A percentile compares a stretch with the other conserved stretches of the same genome.
Evolutionary conservation across 2,797 vertebrate species (phyloP).

Genomic region (Erethizon dorsatum): DNA sequence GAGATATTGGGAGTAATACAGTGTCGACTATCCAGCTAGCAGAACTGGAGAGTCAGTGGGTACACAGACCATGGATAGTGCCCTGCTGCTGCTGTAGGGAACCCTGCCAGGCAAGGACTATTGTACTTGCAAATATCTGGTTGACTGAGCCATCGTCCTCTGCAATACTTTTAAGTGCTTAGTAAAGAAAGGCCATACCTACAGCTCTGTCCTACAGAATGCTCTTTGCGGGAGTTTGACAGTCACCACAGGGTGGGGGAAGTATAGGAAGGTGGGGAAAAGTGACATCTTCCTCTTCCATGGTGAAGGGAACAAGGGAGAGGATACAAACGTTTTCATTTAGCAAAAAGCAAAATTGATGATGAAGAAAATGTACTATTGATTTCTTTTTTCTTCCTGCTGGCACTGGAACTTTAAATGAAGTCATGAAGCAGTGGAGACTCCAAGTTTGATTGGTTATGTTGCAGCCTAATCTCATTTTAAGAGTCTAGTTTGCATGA

Average conservation of each 20-base stretch:
- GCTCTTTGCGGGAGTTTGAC: constrained; percentile 9
- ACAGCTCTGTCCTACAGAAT: background rate
- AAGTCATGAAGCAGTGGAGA: constrained; percentile 76
- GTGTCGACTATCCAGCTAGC: background rate
- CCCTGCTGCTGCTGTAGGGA: background rate
- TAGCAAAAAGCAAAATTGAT: constrained; percentile 84
- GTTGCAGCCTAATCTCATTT: constrained; percentile 72
- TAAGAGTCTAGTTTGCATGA: constrained; percentile 78
- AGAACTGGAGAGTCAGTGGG: background rate
- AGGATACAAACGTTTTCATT: constrained; percentile 79
- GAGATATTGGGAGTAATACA: background rate
- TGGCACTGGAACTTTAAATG: constrained; percentile 77
- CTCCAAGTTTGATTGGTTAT: constrained; percentile 63
- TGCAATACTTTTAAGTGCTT: background rate
- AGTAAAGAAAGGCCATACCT: background rate
- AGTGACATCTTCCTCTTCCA: background rate
- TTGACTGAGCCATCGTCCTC: constrained; percentile 12
- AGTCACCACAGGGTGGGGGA: background rate
- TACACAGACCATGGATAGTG: background rate
- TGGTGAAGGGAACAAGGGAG: constrained; percentile 12
- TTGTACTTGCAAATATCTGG: background rate
- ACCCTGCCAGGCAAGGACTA: background rate
- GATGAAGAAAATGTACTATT: constrained; percentile 80
- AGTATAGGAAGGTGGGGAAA: background rate
- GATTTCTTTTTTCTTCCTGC: constrained; percentile 80